phyloP scores from a whole-genome alignment of 1,140 invertebrate species.

The Zophobas morio region DNA sequence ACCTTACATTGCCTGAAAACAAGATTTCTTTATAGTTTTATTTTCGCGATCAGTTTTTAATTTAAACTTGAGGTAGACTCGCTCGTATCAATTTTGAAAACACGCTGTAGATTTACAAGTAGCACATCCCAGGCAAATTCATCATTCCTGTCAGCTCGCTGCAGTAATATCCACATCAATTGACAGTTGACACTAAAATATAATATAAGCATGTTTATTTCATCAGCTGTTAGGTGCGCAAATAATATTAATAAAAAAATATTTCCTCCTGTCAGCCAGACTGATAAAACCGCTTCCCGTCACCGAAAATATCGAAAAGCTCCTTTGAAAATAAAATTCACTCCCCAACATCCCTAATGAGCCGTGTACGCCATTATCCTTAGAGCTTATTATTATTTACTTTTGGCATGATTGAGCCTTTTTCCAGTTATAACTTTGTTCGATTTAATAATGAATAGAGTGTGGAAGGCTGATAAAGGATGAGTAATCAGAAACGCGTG shows the following conservation, averaged over 20 bases:
- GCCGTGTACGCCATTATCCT: background rate
- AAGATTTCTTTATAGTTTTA: too few relatives aligned
- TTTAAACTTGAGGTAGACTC: too few relatives aligned
- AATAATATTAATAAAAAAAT: too few relatives aligned
- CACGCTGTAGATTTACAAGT: background rate
- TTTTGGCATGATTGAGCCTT: conserved; percentile 40
- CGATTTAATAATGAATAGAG: conserved; percentile 53
- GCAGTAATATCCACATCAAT: background rate
- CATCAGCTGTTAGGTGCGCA: background rate
- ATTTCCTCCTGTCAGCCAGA: too few relatives aligned
- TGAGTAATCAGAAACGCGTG: conserved; percentile 58
- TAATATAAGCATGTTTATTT: conserved; percentile 18
- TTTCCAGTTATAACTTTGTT: conserved; percentile 41
- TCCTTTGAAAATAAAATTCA: background rate
- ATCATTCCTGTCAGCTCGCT: background rate
- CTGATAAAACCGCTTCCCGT: too few relatives aligned
- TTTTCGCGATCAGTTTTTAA: too few relatives aligned
- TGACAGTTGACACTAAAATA: background rate
- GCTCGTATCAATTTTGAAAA: too few relatives aligned
- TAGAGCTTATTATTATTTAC: conserved; percentile 2
- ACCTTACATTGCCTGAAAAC: too few relatives aligned
- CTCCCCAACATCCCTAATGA: conserved; percentile 2
- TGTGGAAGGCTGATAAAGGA: conserved; percentile 60
- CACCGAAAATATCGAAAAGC: background rate
- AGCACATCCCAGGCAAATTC: background rate